Evolutionary conservation across 2,888 invertebrate species (phyloP).

Genomic region (Eupithecia dodoneata): DNA sequence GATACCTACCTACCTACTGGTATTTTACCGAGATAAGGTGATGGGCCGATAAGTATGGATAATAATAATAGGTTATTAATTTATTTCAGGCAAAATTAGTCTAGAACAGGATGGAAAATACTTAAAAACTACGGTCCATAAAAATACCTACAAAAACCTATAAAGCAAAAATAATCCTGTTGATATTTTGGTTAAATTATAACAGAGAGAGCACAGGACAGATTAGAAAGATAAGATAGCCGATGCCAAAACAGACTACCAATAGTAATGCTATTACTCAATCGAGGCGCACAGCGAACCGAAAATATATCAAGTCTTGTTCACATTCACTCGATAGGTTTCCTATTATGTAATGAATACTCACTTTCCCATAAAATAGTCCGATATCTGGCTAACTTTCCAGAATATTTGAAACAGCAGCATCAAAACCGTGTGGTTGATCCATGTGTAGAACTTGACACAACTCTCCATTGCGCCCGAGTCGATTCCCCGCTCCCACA

Average conservation of each 20-base stretch:
- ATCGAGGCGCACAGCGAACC: slow-evolving; percentile 10
- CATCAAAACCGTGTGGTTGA: slow-evolving; percentile 78
- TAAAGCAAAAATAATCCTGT: not conserved
- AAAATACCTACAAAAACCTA: too few relatives aligned
- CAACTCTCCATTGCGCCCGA: slow-evolving; percentile 77
- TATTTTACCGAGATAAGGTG: too few relatives aligned
- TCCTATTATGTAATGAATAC: slow-evolving; percentile 48
- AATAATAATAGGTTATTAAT: too few relatives aligned
- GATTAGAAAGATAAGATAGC: slow-evolving; percentile 9
- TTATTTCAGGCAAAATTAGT: too few relatives aligned
- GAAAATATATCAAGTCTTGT: not conserved
- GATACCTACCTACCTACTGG: too few relatives aligned
- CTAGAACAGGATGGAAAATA: too few relatives aligned
- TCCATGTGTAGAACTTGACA: slow-evolving; percentile 78
- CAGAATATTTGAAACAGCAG: slow-evolving; percentile 79
- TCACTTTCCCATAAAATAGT: slow-evolving; percentile 78
- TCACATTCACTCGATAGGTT: not conserved
- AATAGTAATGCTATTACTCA: slow-evolving; percentile 19
- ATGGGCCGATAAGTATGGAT: too few relatives aligned
- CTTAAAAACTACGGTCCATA: too few relatives aligned
- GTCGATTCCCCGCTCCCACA: slow-evolving; percentile 68
- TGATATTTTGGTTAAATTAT: not conserved
- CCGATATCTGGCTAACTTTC: slow-evolving; percentile 80
- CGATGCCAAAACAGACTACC: slow-evolving; percentile 4
- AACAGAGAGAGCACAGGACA: not conserved